A percentile compares a stretch with the other conserved stretches of the same genome.
phyloP scores from a whole-genome alignment of 2,113 vertebrate species.

The Triplophysa tibetana region DNA sequence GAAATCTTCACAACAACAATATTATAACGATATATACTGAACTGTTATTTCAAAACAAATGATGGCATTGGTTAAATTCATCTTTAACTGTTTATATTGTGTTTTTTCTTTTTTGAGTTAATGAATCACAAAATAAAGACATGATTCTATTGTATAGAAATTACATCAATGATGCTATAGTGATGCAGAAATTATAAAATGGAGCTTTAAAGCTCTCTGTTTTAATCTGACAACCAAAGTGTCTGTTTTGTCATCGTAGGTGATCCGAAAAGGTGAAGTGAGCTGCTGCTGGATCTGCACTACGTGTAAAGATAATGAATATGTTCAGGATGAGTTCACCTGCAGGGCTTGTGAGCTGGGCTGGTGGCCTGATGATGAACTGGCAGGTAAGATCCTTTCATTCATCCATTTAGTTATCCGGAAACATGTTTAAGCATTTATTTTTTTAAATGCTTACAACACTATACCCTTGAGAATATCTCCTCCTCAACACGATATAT shows the following conservation, averaged over 20 bases:
- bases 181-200: too few species aligned
- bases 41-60: too few species aligned
- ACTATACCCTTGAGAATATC: not conserved
- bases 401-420: conserved; percentile 2
- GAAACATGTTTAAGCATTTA: not conserved
- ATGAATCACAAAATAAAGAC: too few species aligned
- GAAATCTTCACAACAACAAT: too few species aligned
- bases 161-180: too few species aligned
- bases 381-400: conserved; percentile 81
- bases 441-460: not conserved
- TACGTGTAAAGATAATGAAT: conserved; percentile 96
- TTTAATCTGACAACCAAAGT: not conserved
- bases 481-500: not conserved
- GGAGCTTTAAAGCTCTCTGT: too few species aligned
- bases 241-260: conserved; percentile 69
- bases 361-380: conserved; percentile 90
- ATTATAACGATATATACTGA: too few species aligned
- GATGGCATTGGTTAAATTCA: too few species aligned
- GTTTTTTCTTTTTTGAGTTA: too few species aligned
- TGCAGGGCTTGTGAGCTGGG: conserved; percentile 96
- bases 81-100: too few species aligned
- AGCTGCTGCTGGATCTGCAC: conserved; percentile 99
- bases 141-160: too few species aligned
- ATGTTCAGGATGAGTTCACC: conserved; percentile 96
- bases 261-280: conserved; percentile 97